Conservation (phyloP, 2,113 vertebrate species). For the Malaclemys terrapin region DNA sequence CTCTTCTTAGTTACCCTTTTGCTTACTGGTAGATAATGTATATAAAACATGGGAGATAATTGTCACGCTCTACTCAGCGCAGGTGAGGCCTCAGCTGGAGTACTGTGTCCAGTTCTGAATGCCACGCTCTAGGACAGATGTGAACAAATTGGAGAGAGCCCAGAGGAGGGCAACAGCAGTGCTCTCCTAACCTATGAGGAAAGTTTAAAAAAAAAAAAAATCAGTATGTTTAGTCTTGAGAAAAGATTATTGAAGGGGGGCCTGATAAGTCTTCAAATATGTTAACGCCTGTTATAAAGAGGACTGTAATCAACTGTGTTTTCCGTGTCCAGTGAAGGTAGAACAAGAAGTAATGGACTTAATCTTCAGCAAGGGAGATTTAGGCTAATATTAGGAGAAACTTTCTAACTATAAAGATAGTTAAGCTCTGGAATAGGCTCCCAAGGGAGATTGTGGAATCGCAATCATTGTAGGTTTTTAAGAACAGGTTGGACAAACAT, state of each 20-base stretch:
- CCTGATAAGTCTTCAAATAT: background rate
- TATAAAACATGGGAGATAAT: background rate
- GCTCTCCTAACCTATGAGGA: background rate
- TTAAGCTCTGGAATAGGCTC: background rate
- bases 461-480: background rate
- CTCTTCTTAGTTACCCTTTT: background rate
- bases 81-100: too few relatives aligned
- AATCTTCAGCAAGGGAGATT: background rate
- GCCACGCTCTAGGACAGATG: background rate
- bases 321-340: background rate
- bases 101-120: background rate
- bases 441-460: background rate
- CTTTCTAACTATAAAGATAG: background rate
- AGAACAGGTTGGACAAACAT: background rate
- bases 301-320: background rate
- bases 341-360: background rate
- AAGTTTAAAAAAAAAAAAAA: background rate
- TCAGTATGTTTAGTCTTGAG: background rate
- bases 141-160: background rate
- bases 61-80: background rate
- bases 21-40: fast-evolving
- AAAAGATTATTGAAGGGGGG: background rate
- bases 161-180: too few relatives aligned
- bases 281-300: background rate
- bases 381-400: background rate